Percentiles rank a stretch among this genome's conserved stretches.
Conservation (phyloP, 2,888 invertebrate species). For the Uloborus plumipes region DNA sequence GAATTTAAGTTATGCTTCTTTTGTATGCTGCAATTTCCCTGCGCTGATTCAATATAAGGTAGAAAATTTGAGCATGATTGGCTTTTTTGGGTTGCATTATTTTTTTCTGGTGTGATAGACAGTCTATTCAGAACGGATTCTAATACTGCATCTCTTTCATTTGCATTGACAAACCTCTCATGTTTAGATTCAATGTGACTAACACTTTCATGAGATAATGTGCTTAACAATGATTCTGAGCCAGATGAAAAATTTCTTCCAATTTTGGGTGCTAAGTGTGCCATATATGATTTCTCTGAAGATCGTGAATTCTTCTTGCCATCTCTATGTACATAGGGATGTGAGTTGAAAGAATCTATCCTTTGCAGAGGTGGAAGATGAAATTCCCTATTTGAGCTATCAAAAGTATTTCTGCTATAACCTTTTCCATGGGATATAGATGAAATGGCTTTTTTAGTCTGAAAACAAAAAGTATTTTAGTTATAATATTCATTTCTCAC, state of each 20-base stretch:
- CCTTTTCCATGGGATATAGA: slow-evolving; percentile 11
- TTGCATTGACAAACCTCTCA: too few relatives aligned
- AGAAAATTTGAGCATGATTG: slow-evolving; percentile 44
- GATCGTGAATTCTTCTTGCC: slow-evolving; percentile 17
- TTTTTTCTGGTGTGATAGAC: slow-evolving; percentile 15
- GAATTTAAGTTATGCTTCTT: background rate
- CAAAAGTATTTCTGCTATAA: background rate
- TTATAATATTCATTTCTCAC: too few relatives aligned
- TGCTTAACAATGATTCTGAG: background rate
- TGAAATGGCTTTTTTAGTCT: slow-evolving; percentile 35
- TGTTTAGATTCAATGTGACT: background rate
- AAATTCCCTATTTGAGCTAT: slow-evolving; percentile 11
- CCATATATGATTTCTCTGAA: background rate
- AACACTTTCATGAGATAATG: background rate
- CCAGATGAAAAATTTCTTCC: background rate
- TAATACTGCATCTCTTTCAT: background rate
- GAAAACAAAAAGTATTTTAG: background rate
- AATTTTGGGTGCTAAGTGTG: background rate
- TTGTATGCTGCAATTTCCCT: slow-evolving; percentile 6
- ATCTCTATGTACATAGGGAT: slow-evolving; percentile 18
- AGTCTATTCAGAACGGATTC: slow-evolving; percentile 27
- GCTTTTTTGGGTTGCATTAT: background rate
- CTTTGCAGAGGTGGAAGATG: slow-evolving; percentile 42
- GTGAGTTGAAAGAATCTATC: slow-evolving; percentile 21
- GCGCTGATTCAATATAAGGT: slow-evolving; percentile 44